These are phyloP conservation scores for Salvator merianae DNA, from an alignment of 2,113 vertebrate species.

Conservation along the genomic window DNA sequence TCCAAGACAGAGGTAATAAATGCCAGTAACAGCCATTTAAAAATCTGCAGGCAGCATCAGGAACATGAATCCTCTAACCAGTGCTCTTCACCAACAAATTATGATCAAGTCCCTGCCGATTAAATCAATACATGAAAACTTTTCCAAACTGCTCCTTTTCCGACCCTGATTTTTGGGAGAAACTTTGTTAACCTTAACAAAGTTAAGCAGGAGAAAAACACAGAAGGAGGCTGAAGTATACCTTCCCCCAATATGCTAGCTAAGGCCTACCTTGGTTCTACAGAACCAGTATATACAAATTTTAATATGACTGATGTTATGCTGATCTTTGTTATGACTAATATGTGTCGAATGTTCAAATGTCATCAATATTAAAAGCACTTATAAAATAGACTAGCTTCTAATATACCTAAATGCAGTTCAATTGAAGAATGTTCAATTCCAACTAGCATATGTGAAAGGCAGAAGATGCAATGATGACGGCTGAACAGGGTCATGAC, in stretches of 20 bases:
- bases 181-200: background rate
- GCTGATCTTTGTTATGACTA: slow-evolving; percentile 4
- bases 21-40: background rate
- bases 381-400: background rate
- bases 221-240: background rate
- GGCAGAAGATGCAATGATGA: background rate
- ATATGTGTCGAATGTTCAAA: background rate
- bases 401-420: background rate
- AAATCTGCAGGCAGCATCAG: background rate
- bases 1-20: background rate
- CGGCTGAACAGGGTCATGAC: background rate
- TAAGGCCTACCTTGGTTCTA: background rate
- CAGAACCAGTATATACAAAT: background rate
- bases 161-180: background rate
- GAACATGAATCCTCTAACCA: background rate
- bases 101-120: background rate
- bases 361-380: slow-evolving; percentile 5
- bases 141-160: background rate
- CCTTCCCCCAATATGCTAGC: background rate
- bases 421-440: background rate
- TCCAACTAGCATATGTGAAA: background rate
- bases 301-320: background rate
- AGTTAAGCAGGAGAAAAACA: background rate
- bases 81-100: background rate
- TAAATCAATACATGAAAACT: background rate